phyloP scores from a whole-genome alignment of 35 echinoderm and acorn worm species.

The Acanthaster planci region DNA sequence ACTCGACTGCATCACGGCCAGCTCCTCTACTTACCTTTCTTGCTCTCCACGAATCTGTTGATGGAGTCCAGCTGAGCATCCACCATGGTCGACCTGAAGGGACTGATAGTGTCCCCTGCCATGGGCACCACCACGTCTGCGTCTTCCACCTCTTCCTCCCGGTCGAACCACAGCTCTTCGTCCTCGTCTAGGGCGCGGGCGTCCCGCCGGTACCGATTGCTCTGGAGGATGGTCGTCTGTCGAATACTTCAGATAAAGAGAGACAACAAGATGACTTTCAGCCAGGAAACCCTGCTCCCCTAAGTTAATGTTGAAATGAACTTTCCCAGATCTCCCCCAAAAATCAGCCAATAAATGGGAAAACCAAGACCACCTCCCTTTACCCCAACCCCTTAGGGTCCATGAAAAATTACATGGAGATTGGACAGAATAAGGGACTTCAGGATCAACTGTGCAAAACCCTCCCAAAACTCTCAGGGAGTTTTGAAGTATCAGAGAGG shows the following conservation, averaged over 20 bases:
- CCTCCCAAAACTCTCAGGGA: no score
- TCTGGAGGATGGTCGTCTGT: slow-evolving; percentile 79
- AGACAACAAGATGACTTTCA: neutral
- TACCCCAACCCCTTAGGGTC: no score
- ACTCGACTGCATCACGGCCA: no score
- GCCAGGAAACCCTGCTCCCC: neutral
- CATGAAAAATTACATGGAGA: no score
- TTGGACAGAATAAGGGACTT: no score
- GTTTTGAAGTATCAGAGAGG: no score
- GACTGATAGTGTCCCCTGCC: slow-evolving; percentile 59
- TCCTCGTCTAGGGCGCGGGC: slow-evolving; percentile 87
- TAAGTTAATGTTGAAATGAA: no score
- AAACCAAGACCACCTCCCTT: no score
- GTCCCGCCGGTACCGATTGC: slow-evolving; percentile 78
- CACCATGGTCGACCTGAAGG: slow-evolving; percentile 78
- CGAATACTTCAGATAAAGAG: slow-evolving; percentile 60
- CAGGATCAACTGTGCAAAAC: no score
- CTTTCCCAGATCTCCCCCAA: no score
- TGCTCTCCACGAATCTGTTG: slow-evolving; percentile 74
- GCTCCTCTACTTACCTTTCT: slow-evolving; percentile 66
- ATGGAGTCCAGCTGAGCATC: slow-evolving; percentile 76
- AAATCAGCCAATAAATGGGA: no score
- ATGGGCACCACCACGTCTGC: slow-evolving; percentile 55
- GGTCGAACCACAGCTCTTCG: slow-evolving; percentile 93
- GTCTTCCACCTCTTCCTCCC: slow-evolving; percentile 81